Percentiles rank a stretch among this genome's conserved stretches.
Conservation (phyloP, 2,888 invertebrate species). For the Yponomeuta cagnagella region DNA sequence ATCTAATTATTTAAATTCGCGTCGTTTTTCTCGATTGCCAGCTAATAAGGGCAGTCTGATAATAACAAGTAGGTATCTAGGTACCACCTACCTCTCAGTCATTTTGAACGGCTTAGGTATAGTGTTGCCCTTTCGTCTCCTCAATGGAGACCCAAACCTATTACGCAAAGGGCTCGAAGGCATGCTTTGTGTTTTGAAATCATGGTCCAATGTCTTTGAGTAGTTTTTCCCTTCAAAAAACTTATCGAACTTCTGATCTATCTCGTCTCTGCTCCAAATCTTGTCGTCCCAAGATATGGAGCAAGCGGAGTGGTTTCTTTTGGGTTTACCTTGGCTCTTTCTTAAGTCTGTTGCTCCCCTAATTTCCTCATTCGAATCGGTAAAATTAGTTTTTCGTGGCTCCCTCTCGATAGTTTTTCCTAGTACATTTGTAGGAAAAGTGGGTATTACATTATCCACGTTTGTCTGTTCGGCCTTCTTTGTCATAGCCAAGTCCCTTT, state of each 20-base stretch:
- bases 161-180: slow-evolving; percentile 73
- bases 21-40: too few relatives aligned
- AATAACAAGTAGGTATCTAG: too few relatives aligned
- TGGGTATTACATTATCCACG: slow-evolving; percentile 16
- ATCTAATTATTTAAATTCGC: too few relatives aligned
- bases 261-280: slow-evolving; percentile 44
- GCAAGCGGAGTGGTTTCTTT: slow-evolving; percentile 44
- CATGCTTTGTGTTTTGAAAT: slow-evolving; percentile 72
- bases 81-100: slow-evolving; percentile 75
- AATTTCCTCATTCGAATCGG: slow-evolving; percentile 26
- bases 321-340: not conserved
- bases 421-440: slow-evolving; percentile 24
- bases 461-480: not conserved
- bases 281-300: slow-evolving; percentile 70
- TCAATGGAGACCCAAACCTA: slow-evolving; percentile 41
- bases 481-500: slow-evolving; percentile 20
- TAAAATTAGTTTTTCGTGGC: slow-evolving; percentile 28
- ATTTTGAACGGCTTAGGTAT: slow-evolving; percentile 82
- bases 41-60: too few relatives aligned
- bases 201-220: slow-evolving; percentile 33
- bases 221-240: slow-evolving; percentile 51
- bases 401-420: slow-evolving; percentile 35
- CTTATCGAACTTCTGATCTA: slow-evolving; percentile 57
- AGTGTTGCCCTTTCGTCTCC: slow-evolving; percentile 62
- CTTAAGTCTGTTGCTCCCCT: not conserved